A percentile compares a stretch with the other conserved stretches of the same genome.
These are phyloP conservation scores for Acromyrmex charruanus DNA, from an alignment of 1,140 invertebrate species.

Conservation along the genomic window DNA sequence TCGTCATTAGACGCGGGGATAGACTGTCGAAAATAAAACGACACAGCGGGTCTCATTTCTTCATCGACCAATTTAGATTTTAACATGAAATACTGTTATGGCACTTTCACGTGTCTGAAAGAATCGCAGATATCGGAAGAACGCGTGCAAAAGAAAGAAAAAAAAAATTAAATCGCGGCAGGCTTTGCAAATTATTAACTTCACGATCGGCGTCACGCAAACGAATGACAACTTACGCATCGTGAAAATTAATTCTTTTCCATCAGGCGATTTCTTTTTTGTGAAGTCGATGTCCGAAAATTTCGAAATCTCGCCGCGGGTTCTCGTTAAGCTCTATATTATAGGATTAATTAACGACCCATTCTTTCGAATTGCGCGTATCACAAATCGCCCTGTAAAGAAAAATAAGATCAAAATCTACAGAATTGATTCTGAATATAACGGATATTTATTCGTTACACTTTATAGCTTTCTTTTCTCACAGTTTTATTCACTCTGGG, in stretches of 20 bases:
- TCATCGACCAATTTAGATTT: conserved; percentile 43
- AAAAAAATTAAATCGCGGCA: conserved; percentile 15
- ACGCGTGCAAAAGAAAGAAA: background rate
- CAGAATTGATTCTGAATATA: conserved; percentile 33
- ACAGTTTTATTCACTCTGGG: conserved; percentile 17
- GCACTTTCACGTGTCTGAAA: conserved; percentile 36
- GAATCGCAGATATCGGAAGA: conserved; percentile 29
- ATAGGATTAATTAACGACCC: conserved; percentile 49
- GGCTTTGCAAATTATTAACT: conserved; percentile 41
- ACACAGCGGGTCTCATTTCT: background rate
- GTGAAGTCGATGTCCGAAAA: conserved; percentile 27
- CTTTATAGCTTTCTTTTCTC: conserved; percentile 28
- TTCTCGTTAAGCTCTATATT: conserved; percentile 42
- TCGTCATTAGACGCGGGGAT: conserved; percentile 17
- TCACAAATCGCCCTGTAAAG: conserved; percentile 1
- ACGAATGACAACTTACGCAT: conserved; percentile 55
- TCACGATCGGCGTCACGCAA: conserved; percentile 69
- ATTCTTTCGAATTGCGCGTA: conserved; percentile 14
- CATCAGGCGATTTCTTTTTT: conserved; percentile 61
- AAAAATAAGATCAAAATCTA: conserved; percentile 19
- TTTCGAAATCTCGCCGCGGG: conserved; percentile 20
- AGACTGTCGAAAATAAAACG: conserved; percentile 39
- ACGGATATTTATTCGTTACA: background rate
- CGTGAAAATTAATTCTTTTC: conserved; percentile 67
- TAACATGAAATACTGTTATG: conserved; percentile 47